phyloP scores from a whole-genome alignment of 2,888 invertebrate species.

The Apeira syringaria region DNA sequence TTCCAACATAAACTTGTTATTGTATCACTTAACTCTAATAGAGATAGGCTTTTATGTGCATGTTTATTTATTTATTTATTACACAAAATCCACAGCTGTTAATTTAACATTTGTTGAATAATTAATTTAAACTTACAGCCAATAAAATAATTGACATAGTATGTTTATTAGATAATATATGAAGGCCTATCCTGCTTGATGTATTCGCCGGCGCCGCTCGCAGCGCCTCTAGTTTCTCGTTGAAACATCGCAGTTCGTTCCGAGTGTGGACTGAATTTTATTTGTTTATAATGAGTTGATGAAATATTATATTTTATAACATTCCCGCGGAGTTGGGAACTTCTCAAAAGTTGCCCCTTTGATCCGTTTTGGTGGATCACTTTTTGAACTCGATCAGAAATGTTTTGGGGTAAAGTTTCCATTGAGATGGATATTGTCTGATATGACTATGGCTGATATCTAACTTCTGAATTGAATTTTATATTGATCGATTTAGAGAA shows the following conservation, averaged over 20 bases:
- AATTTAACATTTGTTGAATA: no score
- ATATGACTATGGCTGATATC: not conserved
- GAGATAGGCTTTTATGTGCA: no score
- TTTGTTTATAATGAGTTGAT: constrained; percentile 30
- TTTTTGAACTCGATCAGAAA: constrained; percentile 20
- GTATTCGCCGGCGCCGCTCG: not conserved
- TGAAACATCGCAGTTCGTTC: constrained; percentile 22
- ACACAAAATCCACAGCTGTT: no score
- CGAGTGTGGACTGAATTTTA: constrained; percentile 31
- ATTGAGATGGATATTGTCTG: constrained; percentile 9
- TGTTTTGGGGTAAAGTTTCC: constrained; percentile 15
- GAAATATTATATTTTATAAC: constrained; percentile 30
- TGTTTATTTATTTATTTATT: no score
- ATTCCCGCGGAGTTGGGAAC: constrained; percentile 14
- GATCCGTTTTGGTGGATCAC: constrained; percentile 18
- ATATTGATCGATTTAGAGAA: no score
- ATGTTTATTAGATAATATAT: no score
- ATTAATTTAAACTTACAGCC: no score
- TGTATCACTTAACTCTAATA: no score
- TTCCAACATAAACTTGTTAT: no score
- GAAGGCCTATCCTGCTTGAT: not conserved
- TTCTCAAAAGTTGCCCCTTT: constrained; percentile 16
- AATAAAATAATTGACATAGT: no score
- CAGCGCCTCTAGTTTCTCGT: constrained; percentile 25
- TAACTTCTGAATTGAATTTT: not conserved